Evolutionary conservation across 1,140 invertebrate genomes (phyloP), one percentile per base, ranked within the genome.

Genomic region (Drosophila teissieri): DNA sequence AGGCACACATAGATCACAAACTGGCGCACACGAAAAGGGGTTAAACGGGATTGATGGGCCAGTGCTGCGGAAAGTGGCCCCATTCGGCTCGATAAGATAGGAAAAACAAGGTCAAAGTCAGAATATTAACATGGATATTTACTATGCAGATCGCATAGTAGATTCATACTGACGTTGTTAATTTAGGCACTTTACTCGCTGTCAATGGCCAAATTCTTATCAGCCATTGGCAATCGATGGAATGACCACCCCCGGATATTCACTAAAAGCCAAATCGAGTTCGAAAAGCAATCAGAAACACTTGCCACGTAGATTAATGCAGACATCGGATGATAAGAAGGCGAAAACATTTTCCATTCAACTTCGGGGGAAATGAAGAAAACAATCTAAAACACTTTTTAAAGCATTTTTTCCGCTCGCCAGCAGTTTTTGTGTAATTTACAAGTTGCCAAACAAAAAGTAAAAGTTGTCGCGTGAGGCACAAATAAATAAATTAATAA

Each of bases 401-500:
- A 37, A 54, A 56, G 24, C 22, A 31, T 57, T 60, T 68, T 78
- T 77, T 49, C 1, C 19, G 27, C 44, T 69, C 56, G 37, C 22
- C 27, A 24, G 37, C 36, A 36, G 53, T 14, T 39, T 70, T 46
- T 61, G 49, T 80, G 80, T 84, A 84, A 80, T 84, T 84, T 85
- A 84, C 81, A 84, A 84, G 81, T 85, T 85, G 67, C 67, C 51
- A 77, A 70, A 48, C 48, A 69, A 80, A 88, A 88, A 88, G 83
- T 88, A 88, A 88, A 88, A 88, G 83, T 89, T 89, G 80, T 70
- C 73, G 73, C 72, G 12, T 51, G 68, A 64, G 54, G 46, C 80
- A 56, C 73, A 89, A 89, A 89, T 80, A 88, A 89, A 88, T 88
- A 88, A 89, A 89, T 86, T 88, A 78, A 86, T 83, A 68, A 81